Evolutionary conservation across 1,140 invertebrate genomes (phyloP).

Genomic region (Adelges cooleyi): DNA sequence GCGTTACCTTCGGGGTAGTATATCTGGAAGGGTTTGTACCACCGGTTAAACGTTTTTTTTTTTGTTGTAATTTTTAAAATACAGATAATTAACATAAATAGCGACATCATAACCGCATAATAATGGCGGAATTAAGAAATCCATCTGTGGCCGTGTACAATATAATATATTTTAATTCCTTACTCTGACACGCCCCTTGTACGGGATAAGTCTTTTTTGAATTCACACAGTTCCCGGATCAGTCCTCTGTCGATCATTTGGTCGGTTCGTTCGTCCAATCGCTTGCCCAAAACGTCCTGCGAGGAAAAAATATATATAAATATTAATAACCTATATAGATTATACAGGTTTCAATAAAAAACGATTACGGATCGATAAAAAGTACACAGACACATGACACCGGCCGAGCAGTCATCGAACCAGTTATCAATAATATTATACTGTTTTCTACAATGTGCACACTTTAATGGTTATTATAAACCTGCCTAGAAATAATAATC

Average conservation of each 20-base stretch:
- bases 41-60: too few relatives aligned
- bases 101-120: too few relatives aligned
- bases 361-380: background rate
- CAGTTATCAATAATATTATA: conserved; percentile 1
- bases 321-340: too few relatives aligned
- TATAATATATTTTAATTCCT: background rate
- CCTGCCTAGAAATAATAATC: background rate
- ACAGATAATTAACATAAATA: too few relatives aligned
- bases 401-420: background rate
- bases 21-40: too few relatives aligned
- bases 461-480: background rate
- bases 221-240: background rate
- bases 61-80: too few relatives aligned
- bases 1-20: too few relatives aligned
- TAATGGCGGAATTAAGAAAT: too few relatives aligned
- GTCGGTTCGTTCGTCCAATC: background rate
- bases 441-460: background rate
- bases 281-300: background rate
- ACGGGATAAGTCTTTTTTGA: background rate
- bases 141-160: too few relatives aligned
- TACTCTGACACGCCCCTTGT: background rate
- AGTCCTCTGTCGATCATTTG: conserved; percentile 12
- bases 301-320: background rate
- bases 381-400: background rate
- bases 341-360: too few relatives aligned